Conservation (phyloP, 35 echinoderm and acorn worm species). For the Amphiura filiformis region DNA sequence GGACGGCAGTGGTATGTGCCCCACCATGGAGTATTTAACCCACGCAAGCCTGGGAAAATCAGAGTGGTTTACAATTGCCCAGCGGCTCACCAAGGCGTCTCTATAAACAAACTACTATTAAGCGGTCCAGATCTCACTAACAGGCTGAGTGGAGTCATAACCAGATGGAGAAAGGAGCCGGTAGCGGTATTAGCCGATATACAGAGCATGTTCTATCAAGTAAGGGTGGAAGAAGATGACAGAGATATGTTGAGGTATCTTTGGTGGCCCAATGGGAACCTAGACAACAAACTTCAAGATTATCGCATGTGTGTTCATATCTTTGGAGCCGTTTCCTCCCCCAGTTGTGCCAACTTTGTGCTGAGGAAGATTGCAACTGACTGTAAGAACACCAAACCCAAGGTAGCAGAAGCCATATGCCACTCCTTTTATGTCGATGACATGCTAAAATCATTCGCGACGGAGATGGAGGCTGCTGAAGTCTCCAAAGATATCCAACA, state of each 20-base stretch:
- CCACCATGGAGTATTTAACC: conserved; percentile 61
- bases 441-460: not conserved
- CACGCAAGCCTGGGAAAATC: conserved; percentile 32
- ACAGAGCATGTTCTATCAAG: conserved; percentile 55
- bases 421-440: conserved; percentile 17
- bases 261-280: conserved; percentile 46
- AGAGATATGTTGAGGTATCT: conserved; percentile 23
- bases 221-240: not conserved
- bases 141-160: not conserved
- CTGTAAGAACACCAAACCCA: not conserved
- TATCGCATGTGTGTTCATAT: conserved; percentile 59
- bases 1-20: conserved; percentile 50
- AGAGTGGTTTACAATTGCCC: conserved; percentile 29
- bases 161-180: conserved; percentile 16
- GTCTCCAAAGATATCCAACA: not conserved
- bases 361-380: conserved; percentile 24
- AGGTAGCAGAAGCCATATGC: not conserved
- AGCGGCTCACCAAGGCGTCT: conserved; percentile 33
- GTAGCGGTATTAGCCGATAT: conserved; percentile 50
- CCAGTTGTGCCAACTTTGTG: conserved; percentile 55
- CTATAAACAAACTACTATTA: conserved; percentile 36
- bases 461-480: not conserved
- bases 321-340: conserved; percentile 45
- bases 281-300: conserved; percentile 29
- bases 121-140: not conserved